Conservation (phyloP, 2,113 vertebrate species). For the Octodon degus region DNA sequence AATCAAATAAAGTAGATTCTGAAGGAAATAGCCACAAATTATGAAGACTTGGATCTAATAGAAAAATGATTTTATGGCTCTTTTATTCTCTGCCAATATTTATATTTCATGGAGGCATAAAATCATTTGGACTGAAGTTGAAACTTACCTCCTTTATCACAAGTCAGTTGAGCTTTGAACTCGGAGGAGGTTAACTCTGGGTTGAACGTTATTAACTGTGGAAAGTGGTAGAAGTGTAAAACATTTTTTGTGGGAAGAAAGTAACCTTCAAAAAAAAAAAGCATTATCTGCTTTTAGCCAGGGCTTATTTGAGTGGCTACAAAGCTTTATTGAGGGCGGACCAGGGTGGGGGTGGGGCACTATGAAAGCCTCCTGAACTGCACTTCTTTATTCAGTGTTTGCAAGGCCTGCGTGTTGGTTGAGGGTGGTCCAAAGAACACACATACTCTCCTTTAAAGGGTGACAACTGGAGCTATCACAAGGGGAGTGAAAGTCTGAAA, state of each 20-base stretch:
- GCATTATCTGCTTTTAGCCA: neutral
- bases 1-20: slow-evolving; percentile 53
- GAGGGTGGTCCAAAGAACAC: neutral
- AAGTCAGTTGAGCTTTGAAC: slow-evolving; percentile 50
- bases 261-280: neutral
- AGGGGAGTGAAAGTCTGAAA: slow-evolving; percentile 41
- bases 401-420: neutral
- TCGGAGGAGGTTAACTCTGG: neutral
- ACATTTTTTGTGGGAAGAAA: slow-evolving; percentile 21
- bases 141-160: slow-evolving; percentile 33
- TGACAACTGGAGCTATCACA: slow-evolving; percentile 15
- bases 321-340: neutral
- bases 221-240: neutral
- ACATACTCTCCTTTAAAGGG: neutral
- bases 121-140: slow-evolving; percentile 21
- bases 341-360: neutral
- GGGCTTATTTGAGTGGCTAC: neutral
- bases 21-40: slow-evolving; percentile 56
- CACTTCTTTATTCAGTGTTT: neutral
- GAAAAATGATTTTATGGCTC: neutral
- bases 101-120: neutral
- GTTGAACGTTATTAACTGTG: slow-evolving; percentile 22
- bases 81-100: slow-evolving; percentile 53
- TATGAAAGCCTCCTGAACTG: neutral
- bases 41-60: slow-evolving; percentile 51